phyloP scores from a whole-genome alignment of 1,140 invertebrate genomes.

The Lepidurus apus region DNA sequence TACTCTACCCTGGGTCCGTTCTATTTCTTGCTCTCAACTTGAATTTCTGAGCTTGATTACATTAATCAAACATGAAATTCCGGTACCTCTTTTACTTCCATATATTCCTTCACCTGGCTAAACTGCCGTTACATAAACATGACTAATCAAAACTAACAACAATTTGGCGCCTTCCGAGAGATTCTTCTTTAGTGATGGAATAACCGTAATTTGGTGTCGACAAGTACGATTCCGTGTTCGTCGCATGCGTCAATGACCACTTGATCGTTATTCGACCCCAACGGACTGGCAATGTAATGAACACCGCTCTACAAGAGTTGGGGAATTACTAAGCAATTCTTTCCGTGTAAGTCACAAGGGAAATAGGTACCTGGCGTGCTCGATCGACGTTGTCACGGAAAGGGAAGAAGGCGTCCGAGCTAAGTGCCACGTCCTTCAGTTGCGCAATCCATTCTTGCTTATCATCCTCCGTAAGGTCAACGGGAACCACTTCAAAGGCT shows the following conservation, averaged over 20 bases:
- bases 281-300: slow-evolving; percentile 82
- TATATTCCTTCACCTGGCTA: background rate
- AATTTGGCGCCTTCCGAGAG: background rate
- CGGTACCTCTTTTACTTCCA: background rate
- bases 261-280: slow-evolving; percentile 87
- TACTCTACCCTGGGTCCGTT: slow-evolving; percentile 8
- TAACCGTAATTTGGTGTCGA: slow-evolving; percentile 84
- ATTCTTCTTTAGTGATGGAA: slow-evolving; percentile 79
- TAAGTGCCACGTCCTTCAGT: slow-evolving; percentile 78
- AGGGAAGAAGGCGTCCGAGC: slow-evolving; percentile 98
- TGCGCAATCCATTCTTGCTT: slow-evolving; percentile 70
- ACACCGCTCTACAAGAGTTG: slow-evolving; percentile 78
- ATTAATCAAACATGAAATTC: slow-evolving; percentile 10
- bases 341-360: background rate
- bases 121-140: background rate
- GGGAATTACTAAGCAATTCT: slow-evolving; percentile 37
- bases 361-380: slow-evolving; percentile 67
- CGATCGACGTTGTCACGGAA: slow-evolving; percentile 97
- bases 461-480: slow-evolving; percentile 61
- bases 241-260: slow-evolving; percentile 88
- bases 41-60: slow-evolving; percentile 22
- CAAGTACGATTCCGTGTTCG: slow-evolving; percentile 79
- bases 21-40: slow-evolving; percentile 19
- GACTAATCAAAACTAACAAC: background rate
- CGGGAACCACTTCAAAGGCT: slow-evolving; percentile 68